Evolutionary conservation across 2,113 vertebrate genomes (phyloP), one percentile per base, ranked within the genome.

Genomic region (Odocoileus hemionus): DNA sequence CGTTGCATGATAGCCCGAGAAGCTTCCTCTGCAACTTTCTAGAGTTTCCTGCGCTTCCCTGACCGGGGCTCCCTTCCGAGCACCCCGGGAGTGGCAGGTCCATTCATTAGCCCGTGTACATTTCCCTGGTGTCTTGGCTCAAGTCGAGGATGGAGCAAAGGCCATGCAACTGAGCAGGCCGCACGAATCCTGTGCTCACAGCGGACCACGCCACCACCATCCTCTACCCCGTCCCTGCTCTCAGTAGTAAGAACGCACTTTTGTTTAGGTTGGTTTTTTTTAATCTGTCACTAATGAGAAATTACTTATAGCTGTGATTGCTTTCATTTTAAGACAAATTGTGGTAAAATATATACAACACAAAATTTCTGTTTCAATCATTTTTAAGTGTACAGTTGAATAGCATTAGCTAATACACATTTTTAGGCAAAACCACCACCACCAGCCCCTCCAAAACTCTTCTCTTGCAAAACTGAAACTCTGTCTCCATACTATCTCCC

Each of bases 401-500:
- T 10, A 13, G 7, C 19, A 16, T 2, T 2, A 54, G 33, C 17
- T 25, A 16, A 84, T 1, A 43, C 13, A 26, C 43, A 2, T 16
- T 67, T 50, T 4, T 5, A n/a, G 23, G n/a, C 57, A 10, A 1
- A 10, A 1, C 7, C 2, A 8, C 5, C 57, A 17, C 45, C 76
- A 21, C 16, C 43, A 2, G 28, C 57, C 1, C 39, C 78, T 39
- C 23, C 45, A 83, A 60, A 39, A 39, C 33, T 30, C 12, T 28
- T 55, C 47, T 82, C 78, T 54, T 30, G 26, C 25, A 50, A 67
- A 55, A 55, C 8, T 14, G 19, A 54, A 67, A 3, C 19, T 39
- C 19, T 39, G n/a, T 30, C 17, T 79, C 58, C 33, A 1, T 39
- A 33, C 17, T 45, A 12, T 7, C 15, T 28, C 17, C 16, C n/a